Percentiles rank a stretch among this genome's conserved stretches.
Conservation (phyloP, 2,113 vertebrate genomes). For the Nannospalax galili region DNA sequence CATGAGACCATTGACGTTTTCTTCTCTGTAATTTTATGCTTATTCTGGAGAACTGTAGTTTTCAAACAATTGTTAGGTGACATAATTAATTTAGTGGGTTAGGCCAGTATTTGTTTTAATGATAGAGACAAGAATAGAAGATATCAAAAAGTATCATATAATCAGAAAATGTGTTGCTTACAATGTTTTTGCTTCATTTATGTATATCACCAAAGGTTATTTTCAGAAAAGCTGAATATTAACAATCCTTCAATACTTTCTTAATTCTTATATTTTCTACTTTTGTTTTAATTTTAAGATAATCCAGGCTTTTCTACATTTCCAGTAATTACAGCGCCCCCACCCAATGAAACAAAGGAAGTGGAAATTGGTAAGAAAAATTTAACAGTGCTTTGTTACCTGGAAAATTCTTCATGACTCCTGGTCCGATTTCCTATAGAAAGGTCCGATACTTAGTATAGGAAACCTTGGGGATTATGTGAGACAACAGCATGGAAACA, state of each 20-base stretch:
- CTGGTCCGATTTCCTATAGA: not conserved
- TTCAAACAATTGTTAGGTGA: not conserved
- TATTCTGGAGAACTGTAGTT: not conserved
- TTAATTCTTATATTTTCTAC: conserved; percentile 42
- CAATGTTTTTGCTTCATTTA: not conserved
- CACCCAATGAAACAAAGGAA: conserved; percentile 67
- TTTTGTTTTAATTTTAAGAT: conserved; percentile 63
- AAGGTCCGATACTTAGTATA: not conserved
- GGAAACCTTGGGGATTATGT: not conserved
- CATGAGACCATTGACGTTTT: not conserved
- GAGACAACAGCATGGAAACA: not conserved
- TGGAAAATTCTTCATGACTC: not conserved
- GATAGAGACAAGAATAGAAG: not conserved
- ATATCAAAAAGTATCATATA: not conserved
- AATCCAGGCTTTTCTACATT: not conserved
- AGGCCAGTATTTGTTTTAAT: not conserved
- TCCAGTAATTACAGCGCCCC: conserved; percentile 80
- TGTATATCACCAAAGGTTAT: not conserved
- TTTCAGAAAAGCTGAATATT: not conserved
- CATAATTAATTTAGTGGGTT: not conserved
- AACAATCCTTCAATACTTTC: not conserved
- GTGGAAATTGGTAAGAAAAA: conserved; percentile 83
- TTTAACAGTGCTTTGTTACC: not conserved
- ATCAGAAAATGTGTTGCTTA: not conserved
- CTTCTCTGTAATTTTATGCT: not conserved